Conservation (phyloP, 2,113 vertebrate species). For the Bubo blakistoni region DNA sequence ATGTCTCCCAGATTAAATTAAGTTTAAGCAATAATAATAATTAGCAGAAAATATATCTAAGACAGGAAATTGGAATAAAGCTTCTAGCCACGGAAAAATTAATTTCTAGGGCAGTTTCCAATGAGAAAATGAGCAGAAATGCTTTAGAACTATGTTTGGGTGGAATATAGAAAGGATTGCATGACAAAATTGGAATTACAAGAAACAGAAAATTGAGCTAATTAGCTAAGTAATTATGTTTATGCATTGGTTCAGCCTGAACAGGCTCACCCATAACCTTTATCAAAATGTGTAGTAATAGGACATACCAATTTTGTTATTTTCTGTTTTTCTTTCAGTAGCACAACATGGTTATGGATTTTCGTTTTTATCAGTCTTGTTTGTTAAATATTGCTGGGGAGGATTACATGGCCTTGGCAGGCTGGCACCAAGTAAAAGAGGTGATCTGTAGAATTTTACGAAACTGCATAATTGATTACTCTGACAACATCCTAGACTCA, state of each 20-base stretch:
- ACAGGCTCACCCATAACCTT: neutral
- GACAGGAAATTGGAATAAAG: neutral
- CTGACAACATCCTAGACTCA: neutral
- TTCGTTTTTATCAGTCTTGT: neutral
- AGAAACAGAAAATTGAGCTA: neutral
- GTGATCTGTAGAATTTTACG: neutral
- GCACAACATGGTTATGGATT: neutral
- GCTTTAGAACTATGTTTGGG: neutral
- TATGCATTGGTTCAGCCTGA: neutral
- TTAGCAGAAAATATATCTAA: neutral
- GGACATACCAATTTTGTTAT: neutral
- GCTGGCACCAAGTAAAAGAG: neutral
- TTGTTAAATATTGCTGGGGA: neutral
- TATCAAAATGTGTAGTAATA: neutral
- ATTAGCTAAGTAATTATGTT: neutral
- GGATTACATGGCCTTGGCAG: neutral
- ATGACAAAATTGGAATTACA: neutral
- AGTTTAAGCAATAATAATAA: neutral
- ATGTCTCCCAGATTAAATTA: neutral
- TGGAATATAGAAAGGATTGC: neutral
- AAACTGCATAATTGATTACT: neutral
- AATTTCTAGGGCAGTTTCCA: constrained; percentile 1
- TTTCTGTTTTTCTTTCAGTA: neutral
- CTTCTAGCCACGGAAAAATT: neutral
- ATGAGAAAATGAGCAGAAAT: neutral